These are phyloP conservation scores for Talpa occidentalis DNA, from an alignment of 2,113 vertebrate species.

Conservation along the genomic window DNA sequence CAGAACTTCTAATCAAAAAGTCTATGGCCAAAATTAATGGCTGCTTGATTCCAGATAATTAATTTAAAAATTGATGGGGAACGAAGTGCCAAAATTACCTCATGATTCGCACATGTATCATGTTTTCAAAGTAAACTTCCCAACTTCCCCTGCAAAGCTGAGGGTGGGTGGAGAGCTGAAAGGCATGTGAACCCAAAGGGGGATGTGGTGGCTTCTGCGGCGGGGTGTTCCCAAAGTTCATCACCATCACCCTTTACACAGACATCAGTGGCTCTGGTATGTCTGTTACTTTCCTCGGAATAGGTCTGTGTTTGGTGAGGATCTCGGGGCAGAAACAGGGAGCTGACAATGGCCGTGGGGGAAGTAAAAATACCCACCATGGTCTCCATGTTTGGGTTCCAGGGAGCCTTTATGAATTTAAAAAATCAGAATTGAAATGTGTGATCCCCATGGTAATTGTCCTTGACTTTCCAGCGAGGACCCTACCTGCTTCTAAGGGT, in stretches of 20 bases:
- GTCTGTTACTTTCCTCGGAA: not conserved
- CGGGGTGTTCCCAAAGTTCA: too few species aligned
- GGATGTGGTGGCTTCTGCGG: too few species aligned
- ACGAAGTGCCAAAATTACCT: conserved; percentile 85
- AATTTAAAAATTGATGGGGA: conserved; percentile 94
- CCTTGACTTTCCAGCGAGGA: conserved; percentile 67
- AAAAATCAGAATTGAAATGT: conserved; percentile 19
- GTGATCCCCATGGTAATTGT: conserved; percentile 59
- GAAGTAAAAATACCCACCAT: conserved; percentile 70
- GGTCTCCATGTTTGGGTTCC: conserved; percentile 60
- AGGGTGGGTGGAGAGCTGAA: not conserved
- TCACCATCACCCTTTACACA: too few species aligned
- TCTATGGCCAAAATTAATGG: conserved; percentile 96
- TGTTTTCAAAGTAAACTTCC: conserved; percentile 71
- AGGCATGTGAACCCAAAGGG: fast-evolving
- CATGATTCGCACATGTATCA: conserved; percentile 75
- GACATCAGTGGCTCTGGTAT: too few species aligned
- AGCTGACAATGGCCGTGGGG: conserved; percentile 47
- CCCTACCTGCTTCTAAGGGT: conserved; percentile 41
- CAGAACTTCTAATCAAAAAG: conserved; percentile 94
- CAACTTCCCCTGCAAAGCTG: not conserved
- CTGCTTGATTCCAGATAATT: conserved; percentile 94
- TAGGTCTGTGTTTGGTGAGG: not conserved
- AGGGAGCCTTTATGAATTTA: conserved; percentile 74
- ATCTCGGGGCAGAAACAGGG: not conserved